Percentiles rank a stretch among this genome's conserved stretches.
Evolutionary conservation across 2,113 vertebrate species (phyloP).

Genomic region (Pristiophorus japonicus): DNA sequence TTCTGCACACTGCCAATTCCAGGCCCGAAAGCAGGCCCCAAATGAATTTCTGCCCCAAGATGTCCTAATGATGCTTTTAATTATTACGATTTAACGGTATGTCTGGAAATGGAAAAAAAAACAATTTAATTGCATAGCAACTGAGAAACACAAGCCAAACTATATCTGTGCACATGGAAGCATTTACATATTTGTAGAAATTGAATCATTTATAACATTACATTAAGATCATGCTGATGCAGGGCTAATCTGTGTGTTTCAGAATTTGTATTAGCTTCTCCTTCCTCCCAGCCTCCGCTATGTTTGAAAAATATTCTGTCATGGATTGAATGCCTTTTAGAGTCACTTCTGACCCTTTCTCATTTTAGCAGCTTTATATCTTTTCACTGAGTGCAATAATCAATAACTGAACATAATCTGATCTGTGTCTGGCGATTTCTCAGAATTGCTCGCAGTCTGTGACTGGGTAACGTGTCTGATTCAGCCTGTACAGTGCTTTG

Average conservation of each 20-base stretch:
- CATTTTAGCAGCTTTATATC: neutral
- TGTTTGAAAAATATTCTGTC: neutral
- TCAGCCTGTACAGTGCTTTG: slow-evolving; percentile 25
- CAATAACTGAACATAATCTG: slow-evolving; percentile 31
- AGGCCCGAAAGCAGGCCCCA: neutral
- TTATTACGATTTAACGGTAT: neutral
- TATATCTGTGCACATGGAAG: slow-evolving; percentile 26
- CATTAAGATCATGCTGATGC: slow-evolving; percentile 4
- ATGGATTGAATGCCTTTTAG: neutral
- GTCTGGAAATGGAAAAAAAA: neutral
- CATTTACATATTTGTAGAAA: slow-evolving; percentile 26
- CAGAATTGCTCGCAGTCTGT: neutral
- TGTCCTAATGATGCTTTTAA: neutral
- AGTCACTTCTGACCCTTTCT: neutral
- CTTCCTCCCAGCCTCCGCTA: neutral
- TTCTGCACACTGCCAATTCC: neutral
- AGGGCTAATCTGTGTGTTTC: slow-evolving; percentile 29
- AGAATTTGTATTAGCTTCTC: slow-evolving; percentile 7
- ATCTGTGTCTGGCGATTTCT: neutral
- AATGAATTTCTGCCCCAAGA: neutral
- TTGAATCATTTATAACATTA: slow-evolving; percentile 15
- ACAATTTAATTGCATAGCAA: slow-evolving; percentile 35
- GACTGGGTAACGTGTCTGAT: neutral
- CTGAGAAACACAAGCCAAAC: slow-evolving; percentile 14
- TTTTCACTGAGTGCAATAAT: slow-evolving; percentile 3